phyloP scores from a whole-genome alignment of 2,797 vertebrate species.

The Sebastes kiyomatsui region DNA sequence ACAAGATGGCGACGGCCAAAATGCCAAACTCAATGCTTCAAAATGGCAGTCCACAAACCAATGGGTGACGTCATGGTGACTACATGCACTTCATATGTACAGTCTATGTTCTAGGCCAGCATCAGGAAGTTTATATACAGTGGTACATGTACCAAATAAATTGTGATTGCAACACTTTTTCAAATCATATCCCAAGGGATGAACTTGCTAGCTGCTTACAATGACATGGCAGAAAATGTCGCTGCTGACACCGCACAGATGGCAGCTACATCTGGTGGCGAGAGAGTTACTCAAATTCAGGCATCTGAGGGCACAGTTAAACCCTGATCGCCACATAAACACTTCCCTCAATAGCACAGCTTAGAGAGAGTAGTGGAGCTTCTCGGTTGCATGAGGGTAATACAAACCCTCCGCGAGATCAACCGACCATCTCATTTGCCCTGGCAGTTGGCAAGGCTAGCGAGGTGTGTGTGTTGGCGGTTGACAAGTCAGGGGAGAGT shows the following conservation, averaged over 20 bases:
- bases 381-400: slow-evolving; percentile 61
- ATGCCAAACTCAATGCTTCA: rapidly evolving
- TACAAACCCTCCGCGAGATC: slow-evolving; percentile 54
- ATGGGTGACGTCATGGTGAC: no score
- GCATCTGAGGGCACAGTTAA: slow-evolving; percentile 35
- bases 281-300: slow-evolving; percentile 38
- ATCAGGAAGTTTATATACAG: not conserved
- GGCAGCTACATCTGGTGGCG: slow-evolving; percentile 20
- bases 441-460: slow-evolving; percentile 62
- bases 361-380: slow-evolving; percentile 47
- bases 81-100: no score
- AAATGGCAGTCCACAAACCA: no score
- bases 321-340: slow-evolving; percentile 65
- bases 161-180: not conserved
- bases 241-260: slow-evolving; percentile 30
- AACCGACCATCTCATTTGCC: slow-evolving; percentile 66
- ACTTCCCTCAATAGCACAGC: slow-evolving; percentile 66
- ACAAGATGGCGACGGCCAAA: no score
- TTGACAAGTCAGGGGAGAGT: slow-evolving; percentile 58
- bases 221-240: slow-evolving; percentile 13
- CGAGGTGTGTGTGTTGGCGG: slow-evolving; percentile 57
- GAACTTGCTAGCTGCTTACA: slow-evolving; percentile 2
- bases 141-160: not conserved
- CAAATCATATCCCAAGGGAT: not conserved
- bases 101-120: not conserved